Evolutionary conservation across 2,797 vertebrate genomes (phyloP).

Genomic region (Tapera naevia): DNA sequence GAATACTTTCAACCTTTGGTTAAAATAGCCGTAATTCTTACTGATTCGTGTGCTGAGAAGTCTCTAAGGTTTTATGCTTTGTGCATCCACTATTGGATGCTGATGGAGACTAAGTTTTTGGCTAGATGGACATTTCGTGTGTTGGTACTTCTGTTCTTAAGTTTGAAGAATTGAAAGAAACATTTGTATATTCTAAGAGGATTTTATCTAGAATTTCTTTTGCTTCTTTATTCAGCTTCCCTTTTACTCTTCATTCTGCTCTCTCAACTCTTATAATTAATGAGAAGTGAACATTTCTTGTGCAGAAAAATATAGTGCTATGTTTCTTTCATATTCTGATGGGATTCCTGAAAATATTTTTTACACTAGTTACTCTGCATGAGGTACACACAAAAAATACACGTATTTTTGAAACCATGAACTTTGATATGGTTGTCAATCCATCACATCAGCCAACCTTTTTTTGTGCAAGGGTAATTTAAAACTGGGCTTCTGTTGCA

Average conservation of each 20-base stretch:
- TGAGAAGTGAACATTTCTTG: neutral
- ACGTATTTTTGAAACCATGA: neutral
- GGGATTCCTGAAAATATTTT: neutral
- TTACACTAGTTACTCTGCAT: neutral
- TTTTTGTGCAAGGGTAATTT: neutral
- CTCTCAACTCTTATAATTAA: neutral
- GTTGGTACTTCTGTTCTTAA: neutral
- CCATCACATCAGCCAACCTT: fast-evolving
- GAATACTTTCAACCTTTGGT: neutral
- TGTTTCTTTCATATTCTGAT: neutral
- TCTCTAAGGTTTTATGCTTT: neutral
- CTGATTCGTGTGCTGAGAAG: neutral
- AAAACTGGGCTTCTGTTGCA: neutral
- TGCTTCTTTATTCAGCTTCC: neutral
- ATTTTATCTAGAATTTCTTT: neutral
- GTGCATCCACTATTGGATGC: neutral
- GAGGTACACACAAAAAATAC: neutral
- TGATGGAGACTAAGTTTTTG: neutral
- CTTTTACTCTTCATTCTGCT: neutral
- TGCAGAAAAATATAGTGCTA: neutral
- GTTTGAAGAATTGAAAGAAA: neutral
- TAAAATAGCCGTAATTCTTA: neutral
- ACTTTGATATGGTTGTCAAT: neutral
- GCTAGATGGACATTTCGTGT: neutral
- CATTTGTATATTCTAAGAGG: neutral